These are phyloP conservation scores for Cryptoprocta ferox DNA, from an alignment of 2,797 vertebrate genomes.

Conservation along the genomic window DNA sequence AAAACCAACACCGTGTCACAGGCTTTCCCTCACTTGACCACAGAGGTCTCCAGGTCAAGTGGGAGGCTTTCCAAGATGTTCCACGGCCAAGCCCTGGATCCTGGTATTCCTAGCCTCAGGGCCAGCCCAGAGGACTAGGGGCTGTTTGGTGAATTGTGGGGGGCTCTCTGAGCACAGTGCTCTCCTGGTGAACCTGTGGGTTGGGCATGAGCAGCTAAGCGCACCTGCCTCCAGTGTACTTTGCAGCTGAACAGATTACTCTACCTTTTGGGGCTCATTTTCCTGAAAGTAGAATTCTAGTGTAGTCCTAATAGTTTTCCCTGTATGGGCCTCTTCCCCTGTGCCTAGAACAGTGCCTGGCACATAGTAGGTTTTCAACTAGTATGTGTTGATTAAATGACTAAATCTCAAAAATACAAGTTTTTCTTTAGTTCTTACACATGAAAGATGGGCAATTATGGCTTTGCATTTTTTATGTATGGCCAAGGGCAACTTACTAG, in stretches of 20 bases:
- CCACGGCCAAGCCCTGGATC: slow-evolving; percentile 23
- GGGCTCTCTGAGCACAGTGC: background rate
- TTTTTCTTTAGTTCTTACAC: background rate
- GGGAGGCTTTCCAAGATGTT: slow-evolving; percentile 76
- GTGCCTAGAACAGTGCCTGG: background rate
- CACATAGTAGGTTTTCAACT: background rate
- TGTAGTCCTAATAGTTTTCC: background rate
- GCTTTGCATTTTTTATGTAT: slow-evolving; percentile 45
- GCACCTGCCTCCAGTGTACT: background rate
- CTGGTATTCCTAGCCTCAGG: slow-evolving; percentile 19
- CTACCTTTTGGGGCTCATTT: slow-evolving; percentile 22
- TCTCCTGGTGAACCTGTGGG: background rate
- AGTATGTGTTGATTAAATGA: background rate
- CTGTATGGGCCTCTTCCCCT: background rate
- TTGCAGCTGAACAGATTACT: background rate
- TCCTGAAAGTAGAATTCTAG: background rate
- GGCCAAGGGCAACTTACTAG: background rate
- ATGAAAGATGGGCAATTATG: background rate
- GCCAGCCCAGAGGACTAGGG: background rate
- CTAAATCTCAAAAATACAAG: background rate
- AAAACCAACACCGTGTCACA: slow-evolving; percentile 80
- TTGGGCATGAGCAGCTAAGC: background rate
- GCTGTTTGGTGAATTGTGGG: background rate
- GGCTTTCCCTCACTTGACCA: slow-evolving; percentile 81
- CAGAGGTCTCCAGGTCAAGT: slow-evolving; percentile 79